phyloP scores from a whole-genome alignment of 2,113 vertebrate species.

The Falcunculus frontatus region DNA sequence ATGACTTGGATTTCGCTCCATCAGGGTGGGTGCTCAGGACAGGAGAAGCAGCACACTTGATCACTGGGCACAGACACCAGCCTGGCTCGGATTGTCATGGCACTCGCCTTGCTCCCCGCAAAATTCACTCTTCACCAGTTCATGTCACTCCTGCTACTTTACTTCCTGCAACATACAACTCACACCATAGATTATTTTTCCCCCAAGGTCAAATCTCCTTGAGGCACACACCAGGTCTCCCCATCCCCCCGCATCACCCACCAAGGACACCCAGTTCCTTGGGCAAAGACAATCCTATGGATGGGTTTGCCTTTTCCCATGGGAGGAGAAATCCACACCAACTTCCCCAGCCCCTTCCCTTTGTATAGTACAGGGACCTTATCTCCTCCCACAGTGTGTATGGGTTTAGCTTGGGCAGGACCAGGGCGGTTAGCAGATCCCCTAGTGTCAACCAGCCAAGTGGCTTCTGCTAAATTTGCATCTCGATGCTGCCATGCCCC shows the following conservation, averaged over 20 bases:
- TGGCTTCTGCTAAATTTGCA: background rate
- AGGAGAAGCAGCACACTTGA: background rate
- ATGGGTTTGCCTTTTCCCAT: background rate
- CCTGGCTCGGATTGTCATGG: accelerated
- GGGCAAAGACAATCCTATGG: background rate
- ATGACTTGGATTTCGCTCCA: background rate
- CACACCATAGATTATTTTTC: background rate
- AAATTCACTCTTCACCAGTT: background rate
- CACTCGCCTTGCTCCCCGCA: accelerated
- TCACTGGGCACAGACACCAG: accelerated
- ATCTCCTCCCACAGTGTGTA: background rate
- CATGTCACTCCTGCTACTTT: background rate
- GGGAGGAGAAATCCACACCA: background rate
- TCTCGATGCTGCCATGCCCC: background rate
- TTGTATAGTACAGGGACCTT: background rate
- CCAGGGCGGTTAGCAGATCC: background rate
- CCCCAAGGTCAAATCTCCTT: background rate
- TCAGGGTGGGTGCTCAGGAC: background rate
- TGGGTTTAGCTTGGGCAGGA: background rate
- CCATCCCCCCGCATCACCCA: background rate
- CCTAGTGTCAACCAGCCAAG: background rate
- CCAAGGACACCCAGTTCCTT: background rate
- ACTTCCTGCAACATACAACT: background rate
- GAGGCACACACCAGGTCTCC: background rate
- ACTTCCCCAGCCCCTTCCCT: background rate